Conservation (phyloP, 2,113 vertebrate genomes). For the Rhabdornis inornatus region DNA sequence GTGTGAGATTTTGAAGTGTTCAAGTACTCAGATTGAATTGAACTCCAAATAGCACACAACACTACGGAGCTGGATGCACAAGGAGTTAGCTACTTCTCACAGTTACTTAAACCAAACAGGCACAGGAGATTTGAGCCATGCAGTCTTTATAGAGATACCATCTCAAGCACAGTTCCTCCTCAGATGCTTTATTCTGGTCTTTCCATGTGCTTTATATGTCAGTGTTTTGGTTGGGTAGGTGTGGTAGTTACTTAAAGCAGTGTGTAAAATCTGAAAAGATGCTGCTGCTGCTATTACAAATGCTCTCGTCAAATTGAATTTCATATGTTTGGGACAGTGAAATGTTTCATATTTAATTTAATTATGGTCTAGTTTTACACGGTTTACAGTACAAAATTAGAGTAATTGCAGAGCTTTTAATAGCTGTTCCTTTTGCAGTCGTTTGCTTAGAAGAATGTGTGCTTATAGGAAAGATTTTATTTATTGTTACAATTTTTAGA, state of each 20-base stretch:
- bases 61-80: background rate
- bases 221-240: background rate
- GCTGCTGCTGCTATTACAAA: background rate
- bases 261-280: background rate
- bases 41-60: background rate
- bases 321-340: background rate
- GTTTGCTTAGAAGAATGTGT: background rate
- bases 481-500: background rate
- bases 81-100: background rate
- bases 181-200: background rate
- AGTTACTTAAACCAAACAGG: background rate
- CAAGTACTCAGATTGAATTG: background rate
- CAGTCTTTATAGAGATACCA: background rate
- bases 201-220: background rate
- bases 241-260: background rate
- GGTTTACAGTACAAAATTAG: constrained; percentile 17
- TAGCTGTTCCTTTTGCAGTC: background rate
- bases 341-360: constrained; percentile 8
- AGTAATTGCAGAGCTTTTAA: background rate
- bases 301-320: background rate
- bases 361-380: background rate
- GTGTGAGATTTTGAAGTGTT: background rate
- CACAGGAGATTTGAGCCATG: background rate
- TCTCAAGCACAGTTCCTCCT: background rate
- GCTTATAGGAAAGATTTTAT: background rate